Evolutionary conservation across 2,888 invertebrate genomes (phyloP).

Genomic region (Tetramorium bicarinatum): DNA sequence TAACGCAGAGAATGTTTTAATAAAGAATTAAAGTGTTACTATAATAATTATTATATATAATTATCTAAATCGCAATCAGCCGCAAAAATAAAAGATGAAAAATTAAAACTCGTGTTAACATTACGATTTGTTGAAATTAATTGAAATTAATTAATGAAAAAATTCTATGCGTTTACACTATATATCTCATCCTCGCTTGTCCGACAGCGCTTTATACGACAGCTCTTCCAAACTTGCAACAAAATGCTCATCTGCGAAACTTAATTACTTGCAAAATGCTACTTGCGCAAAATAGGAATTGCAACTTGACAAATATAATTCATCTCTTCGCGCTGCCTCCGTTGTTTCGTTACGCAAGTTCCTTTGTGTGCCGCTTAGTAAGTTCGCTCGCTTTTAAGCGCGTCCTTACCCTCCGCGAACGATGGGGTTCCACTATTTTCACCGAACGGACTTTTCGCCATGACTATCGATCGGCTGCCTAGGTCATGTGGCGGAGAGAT

Average conservation of each 20-base stretch:
- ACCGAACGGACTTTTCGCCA: slow-evolving; percentile 29
- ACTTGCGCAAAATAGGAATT: background rate
- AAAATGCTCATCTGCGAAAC: slow-evolving; percentile 15
- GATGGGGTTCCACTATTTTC: slow-evolving; percentile 28
- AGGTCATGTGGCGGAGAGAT: slow-evolving; percentile 46
- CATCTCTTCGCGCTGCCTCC: slow-evolving; percentile 13
- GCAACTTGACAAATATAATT: slow-evolving; percentile 43
- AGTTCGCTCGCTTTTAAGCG: background rate
- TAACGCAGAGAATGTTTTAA: too few relatives aligned
- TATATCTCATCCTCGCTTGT: background rate
- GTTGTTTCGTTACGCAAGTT: slow-evolving; percentile 15
- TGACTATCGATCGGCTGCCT: slow-evolving; percentile 50
- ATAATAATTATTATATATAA: too few relatives aligned
- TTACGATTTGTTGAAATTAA: slow-evolving; percentile 1
- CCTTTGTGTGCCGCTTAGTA: background rate
- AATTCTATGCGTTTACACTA: background rate
- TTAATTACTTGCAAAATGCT: background rate
- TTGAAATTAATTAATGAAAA: background rate
- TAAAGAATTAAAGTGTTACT: too few relatives aligned
- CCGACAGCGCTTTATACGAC: background rate
- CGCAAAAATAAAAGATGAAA: too few relatives aligned
- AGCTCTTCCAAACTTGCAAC: background rate
- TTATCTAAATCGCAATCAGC: too few relatives aligned
- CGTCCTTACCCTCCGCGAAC: background rate
- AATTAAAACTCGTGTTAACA: too few relatives aligned